Evolutionary conservation across 2,113 vertebrate species (phyloP), one percentile per base, ranked within the genome.

Genomic region (Neolamprologus modestus): DNA sequence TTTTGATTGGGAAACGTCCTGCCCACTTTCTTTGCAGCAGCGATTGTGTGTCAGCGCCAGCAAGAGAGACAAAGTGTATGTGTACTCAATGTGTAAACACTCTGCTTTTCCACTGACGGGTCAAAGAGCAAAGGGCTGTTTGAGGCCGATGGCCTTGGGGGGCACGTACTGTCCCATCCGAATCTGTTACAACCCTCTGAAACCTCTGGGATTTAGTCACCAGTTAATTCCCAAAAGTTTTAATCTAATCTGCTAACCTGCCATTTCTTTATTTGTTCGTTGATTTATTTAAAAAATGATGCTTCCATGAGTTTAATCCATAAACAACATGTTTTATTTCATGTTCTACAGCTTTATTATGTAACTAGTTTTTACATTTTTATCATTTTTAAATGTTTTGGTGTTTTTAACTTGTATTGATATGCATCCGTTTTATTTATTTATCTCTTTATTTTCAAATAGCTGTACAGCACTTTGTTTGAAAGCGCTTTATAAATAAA

Each of bases 81-180:
- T 89, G 89, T 90, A 47, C 86, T 68, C 90, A 92, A 82, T 94
- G 93, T 88, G 87, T 85, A 92, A 93, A 86, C 47, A 55, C 50
- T 35, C 83, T 45, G 40, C 81, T 81, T 35, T 16, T 89, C 55
- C 94, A 80, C 94, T 91, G 86, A 92, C 90, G 88, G 89, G 92
- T 92, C 91, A 92, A 95, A 94, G 93, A 91, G 80, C 87, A 54
- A 82, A 47, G 88, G 59, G 89, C 88, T 5, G 31, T 63, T 21
- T 87, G 79, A 90, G 84, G 94, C 84, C 68, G 83, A 93, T 85
- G 91, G 50, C 90, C 91, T 79, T 63, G 54, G 59, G 93, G 92
- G 84, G 73, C 71, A 28, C 66, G 54, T 37, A 21, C 13, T 45
- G 26, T 8, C 61, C 61, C 61, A 52, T 54, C 52, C 3, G 6